Evolutionary conservation across 2,113 vertebrate genomes (phyloP).

Genomic region (Varanus komodoensis): DNA sequence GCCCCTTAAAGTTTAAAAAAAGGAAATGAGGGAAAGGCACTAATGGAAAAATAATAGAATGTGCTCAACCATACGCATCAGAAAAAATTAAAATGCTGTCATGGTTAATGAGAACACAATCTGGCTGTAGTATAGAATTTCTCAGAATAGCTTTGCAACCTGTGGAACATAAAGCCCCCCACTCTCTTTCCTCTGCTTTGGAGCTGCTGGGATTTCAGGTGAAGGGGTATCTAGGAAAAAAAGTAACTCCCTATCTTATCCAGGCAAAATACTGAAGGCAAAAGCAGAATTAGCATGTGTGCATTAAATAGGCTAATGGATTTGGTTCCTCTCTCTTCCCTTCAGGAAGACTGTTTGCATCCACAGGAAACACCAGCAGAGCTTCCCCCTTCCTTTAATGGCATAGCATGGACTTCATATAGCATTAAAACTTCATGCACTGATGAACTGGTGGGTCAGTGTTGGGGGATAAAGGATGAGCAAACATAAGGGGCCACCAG

Average conservation of each 20-base stretch:
- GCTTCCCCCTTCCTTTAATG: conserved; percentile 79
- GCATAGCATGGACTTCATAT: conserved; percentile 77
- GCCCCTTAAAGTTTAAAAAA: conserved; percentile 75
- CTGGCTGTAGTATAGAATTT: conserved; percentile 56
- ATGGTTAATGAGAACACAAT: conserved; percentile 53
- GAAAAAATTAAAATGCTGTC: conserved; percentile 65
- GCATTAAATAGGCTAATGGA: conserved; percentile 50
- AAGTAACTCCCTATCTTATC: conserved; percentile 68
- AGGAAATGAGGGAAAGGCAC: conserved; percentile 80
- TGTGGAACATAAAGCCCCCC: conserved; percentile 22
- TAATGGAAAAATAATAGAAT: conserved; percentile 73
- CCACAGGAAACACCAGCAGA: conserved; percentile 81
- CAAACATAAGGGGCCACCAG: conserved; percentile 74
- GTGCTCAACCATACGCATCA: conserved; percentile 70
- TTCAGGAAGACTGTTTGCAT: conserved; percentile 75
- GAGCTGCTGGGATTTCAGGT: conserved; percentile 60
- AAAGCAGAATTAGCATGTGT: conserved; percentile 65
- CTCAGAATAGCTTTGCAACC: conserved; percentile 62
- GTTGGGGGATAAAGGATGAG: conserved; percentile 65
- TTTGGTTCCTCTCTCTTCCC: conserved; percentile 71
- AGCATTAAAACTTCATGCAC: conserved; percentile 86
- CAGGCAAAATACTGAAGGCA: conserved; percentile 75
- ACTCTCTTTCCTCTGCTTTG: conserved; percentile 53
- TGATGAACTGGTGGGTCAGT: conserved; percentile 73
- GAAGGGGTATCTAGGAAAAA: conserved; percentile 60